phyloP scores from a whole-genome alignment of 2,797 vertebrate species.

The Synanceia verrucosa region DNA sequence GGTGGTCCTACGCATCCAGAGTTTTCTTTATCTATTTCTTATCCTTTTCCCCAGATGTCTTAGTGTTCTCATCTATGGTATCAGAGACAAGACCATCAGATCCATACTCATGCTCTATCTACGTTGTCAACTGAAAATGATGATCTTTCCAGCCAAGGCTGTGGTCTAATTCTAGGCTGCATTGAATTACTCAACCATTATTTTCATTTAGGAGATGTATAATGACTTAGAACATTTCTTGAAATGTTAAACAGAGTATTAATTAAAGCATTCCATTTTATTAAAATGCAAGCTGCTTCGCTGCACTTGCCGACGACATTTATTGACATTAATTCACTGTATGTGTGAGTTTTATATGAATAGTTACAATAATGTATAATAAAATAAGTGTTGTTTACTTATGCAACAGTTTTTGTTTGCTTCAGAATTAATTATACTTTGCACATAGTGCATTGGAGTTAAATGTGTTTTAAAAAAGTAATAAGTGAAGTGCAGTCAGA shows the following conservation, averaged over 20 bases:
- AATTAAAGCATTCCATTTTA: neutral
- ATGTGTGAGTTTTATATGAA: neutral
- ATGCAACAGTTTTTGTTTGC: neutral
- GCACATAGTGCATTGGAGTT: neutral
- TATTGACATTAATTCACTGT: neutral
- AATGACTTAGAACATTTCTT: neutral
- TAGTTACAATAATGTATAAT: neutral
- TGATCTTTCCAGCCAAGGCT: neutral
- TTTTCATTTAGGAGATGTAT: neutral
- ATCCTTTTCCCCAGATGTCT: constrained; percentile 54
- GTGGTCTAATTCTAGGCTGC: neutral
- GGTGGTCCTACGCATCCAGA: neutral
- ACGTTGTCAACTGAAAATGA: neutral
- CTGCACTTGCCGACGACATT: neutral
- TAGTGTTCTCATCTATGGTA: constrained; percentile 56
- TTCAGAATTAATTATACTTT: neutral
- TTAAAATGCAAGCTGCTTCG: neutral
- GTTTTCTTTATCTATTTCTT: constrained; percentile 26
- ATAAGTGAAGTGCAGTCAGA: no score
- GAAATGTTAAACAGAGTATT: neutral
- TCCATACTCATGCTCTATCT: constrained; percentile 36
- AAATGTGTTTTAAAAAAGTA: neutral
- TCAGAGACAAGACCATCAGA: constrained; percentile 55
- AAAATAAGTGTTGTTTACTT: neutral
- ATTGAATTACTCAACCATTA: neutral